These are phyloP conservation scores for Pollenia labialis DNA, from an alignment of 2,888 invertebrate species.

Conservation along the genomic window DNA sequence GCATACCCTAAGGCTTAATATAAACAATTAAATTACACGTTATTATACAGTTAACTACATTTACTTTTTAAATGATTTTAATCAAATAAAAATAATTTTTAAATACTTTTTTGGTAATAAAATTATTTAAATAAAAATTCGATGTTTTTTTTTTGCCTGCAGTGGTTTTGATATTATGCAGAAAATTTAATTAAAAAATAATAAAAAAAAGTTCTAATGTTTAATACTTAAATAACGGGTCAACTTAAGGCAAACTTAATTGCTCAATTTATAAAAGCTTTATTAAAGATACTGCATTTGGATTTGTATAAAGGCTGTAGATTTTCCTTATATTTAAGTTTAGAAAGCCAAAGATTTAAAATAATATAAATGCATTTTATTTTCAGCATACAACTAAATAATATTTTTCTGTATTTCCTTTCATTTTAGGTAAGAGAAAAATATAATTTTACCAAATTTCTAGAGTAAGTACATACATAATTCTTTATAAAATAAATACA, in stretches of 20 bases:
- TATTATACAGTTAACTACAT: slow-evolving; percentile 33
- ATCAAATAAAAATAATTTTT: not conserved
- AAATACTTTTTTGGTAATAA: no score
- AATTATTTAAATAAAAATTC: not conserved
- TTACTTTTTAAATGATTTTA: not conserved
- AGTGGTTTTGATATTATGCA: slow-evolving; percentile 9
- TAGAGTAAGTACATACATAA: no score
- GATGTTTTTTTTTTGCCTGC: slow-evolving; percentile 32
- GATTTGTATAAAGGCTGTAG: not conserved
- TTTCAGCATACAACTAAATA: not conserved
- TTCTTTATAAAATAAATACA: not conserved
- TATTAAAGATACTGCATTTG: slow-evolving; percentile 21
- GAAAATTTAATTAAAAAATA: slow-evolving; percentile 23
- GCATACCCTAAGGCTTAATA: slow-evolving; percentile 51
- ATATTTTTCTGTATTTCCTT: not conserved
- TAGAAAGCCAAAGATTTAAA: no score
- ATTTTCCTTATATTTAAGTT: not conserved
- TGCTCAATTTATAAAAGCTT: not conserved
- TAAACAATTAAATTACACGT: slow-evolving; percentile 12
- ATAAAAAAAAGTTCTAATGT: not conserved
- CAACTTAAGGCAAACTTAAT: not conserved
- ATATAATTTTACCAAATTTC: no score
- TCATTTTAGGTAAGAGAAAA: slow-evolving; percentile 21
- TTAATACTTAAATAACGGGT: not conserved
- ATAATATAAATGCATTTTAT: no score